These are phyloP conservation scores for Tangara arthus DNA, from an alignment of 2,797 vertebrate genomes.

Conservation along the genomic window DNA sequence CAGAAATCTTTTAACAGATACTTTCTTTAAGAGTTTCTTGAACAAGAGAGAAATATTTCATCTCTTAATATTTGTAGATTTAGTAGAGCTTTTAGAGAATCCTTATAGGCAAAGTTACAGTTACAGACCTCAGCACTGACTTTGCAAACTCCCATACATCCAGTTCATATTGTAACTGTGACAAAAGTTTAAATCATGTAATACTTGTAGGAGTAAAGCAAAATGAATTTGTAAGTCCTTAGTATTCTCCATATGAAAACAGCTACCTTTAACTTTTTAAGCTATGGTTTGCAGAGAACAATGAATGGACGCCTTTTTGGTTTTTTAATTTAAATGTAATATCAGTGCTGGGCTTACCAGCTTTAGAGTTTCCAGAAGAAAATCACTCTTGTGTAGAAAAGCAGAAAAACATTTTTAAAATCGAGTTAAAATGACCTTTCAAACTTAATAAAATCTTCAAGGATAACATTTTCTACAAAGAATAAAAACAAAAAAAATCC, in stretches of 20 bases:
- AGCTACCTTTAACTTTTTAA: neutral
- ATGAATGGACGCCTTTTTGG: rapidly evolving
- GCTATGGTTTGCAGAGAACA: neutral
- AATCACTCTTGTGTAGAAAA: neutral
- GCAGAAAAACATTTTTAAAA: neutral
- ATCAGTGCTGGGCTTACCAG: neutral
- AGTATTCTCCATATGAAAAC: neutral
- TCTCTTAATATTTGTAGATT: neutral
- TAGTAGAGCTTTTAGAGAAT: neutral
- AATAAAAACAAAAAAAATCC: rapidly evolving
- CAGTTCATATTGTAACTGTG: neutral
- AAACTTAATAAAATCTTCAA: neutral
- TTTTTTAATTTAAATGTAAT: neutral
- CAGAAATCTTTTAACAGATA: neutral
- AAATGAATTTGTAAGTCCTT: neutral
- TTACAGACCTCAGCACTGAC: neutral
- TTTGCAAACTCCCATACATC: neutral
- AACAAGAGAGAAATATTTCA: neutral
- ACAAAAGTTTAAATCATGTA: neutral
- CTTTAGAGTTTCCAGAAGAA: neutral
- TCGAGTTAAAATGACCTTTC: neutral
- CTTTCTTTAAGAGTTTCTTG: neutral
- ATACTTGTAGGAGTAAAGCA: neutral
- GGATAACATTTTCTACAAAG: neutral
- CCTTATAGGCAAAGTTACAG: neutral